Evolutionary conservation across 2,797 vertebrate genomes (phyloP).

Genomic region (Pteropus rufus): DNA sequence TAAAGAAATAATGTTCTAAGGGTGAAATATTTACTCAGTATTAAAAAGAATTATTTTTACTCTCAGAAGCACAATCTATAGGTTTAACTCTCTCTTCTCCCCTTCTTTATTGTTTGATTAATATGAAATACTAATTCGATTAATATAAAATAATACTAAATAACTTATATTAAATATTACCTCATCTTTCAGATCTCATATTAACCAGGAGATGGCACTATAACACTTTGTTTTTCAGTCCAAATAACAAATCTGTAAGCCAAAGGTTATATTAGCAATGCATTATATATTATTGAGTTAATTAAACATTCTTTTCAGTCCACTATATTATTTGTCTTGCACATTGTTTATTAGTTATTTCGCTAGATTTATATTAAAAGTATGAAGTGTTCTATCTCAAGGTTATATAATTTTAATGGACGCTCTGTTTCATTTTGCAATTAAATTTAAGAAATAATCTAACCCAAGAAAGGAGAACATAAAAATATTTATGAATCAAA

Average conservation of each 20-base stretch:
- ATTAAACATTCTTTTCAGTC: not conserved
- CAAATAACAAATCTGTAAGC: constrained; percentile 43
- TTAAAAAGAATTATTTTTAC: not conserved
- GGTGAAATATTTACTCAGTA: not conserved
- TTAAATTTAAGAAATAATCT: not conserved
- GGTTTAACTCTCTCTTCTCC: not conserved
- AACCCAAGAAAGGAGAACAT: not conserved
- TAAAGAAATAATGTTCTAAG: not conserved
- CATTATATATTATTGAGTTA: not conserved
- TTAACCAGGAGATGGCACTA: constrained; percentile 68
- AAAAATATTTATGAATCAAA: constrained; percentile 28
- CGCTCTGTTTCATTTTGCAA: not conserved
- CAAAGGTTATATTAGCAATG: constrained; percentile 23
- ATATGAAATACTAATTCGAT: not conserved
- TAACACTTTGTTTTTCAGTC: constrained; percentile 24
- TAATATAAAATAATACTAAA: constrained; percentile 22
- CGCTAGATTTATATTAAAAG: not conserved
- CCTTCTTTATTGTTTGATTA: not conserved
- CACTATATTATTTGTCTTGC: not conserved
- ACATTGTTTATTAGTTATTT: constrained; percentile 19
- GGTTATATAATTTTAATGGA: constrained; percentile 24
- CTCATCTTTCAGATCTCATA: not conserved
- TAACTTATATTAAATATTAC: not conserved
- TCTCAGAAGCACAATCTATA: not conserved
- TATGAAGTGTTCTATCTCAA: not conserved